Evolutionary conservation across 2,888 invertebrate species (phyloP).

Genomic region (Bursaphelenchus okinawaensis): DNA sequence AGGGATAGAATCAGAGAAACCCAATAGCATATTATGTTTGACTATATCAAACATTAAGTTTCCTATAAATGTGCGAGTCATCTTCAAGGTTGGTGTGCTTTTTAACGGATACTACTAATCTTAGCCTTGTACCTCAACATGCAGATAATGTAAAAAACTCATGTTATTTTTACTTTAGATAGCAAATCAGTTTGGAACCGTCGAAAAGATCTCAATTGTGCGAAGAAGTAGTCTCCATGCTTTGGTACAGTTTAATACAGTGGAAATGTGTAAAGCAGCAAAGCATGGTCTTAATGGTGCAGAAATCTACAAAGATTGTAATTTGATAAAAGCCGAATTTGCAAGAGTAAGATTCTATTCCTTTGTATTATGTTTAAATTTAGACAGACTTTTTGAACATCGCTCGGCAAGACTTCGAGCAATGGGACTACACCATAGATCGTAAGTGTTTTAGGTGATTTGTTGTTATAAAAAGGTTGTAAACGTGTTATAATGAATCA

Average conservation of each 20-base stretch:
- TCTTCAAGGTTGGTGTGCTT: slow-evolving; percentile 19
- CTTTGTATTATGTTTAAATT: slow-evolving; percentile 24
- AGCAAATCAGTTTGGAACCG: slow-evolving; percentile 86
- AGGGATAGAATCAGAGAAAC: slow-evolving; percentile 66
- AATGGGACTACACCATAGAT: slow-evolving; percentile 49
- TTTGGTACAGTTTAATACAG: slow-evolving; percentile 71
- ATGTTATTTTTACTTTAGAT: slow-evolving; percentile 65
- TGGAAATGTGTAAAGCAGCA: slow-evolving; percentile 85
- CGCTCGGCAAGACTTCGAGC: slow-evolving; percentile 46
- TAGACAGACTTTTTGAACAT: slow-evolving; percentile 51
- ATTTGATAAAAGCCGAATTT: slow-evolving; percentile 96
- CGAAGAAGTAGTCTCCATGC: slow-evolving; percentile 36
- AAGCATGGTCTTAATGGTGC: slow-evolving; percentile 93
- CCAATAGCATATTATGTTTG: slow-evolving; percentile 92
- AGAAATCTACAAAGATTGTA: slow-evolving; percentile 98
- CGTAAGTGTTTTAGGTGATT: slow-evolving; percentile 1
- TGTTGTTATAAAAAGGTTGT: background rate
- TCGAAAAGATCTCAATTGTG: slow-evolving; percentile 84
- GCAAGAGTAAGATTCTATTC: slow-evolving; percentile 75
- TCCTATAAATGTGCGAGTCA: slow-evolving; percentile 80
- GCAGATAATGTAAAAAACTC: too few relatives aligned
- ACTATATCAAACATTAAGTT: slow-evolving; percentile 97
- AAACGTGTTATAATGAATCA: background rate
- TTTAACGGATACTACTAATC: too few relatives aligned
- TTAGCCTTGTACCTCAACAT: background rate